These are phyloP conservation scores for Ctenosaura bakeri DNA, from an alignment of 2,797 vertebrate genomes.

Conservation along the genomic window DNA sequence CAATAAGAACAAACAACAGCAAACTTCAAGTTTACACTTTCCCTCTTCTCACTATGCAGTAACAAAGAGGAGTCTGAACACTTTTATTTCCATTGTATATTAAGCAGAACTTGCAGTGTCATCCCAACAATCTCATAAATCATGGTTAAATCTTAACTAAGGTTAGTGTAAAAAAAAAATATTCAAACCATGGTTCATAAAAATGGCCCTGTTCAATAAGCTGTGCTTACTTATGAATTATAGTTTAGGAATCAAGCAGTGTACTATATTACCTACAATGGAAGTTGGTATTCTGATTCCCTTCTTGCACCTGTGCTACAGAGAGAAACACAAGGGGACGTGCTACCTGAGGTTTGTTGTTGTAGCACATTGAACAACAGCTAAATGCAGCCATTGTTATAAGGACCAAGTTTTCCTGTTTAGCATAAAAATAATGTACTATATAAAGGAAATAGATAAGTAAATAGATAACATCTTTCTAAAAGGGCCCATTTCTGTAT, in stretches of 20 bases:
- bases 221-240: neutral
- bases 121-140: neutral
- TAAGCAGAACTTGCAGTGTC: neutral
- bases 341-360: neutral
- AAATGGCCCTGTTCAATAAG: neutral
- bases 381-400: neutral
- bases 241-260: neutral
- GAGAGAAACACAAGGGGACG: neutral
- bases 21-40: neutral
- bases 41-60: neutral
- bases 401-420: neutral
- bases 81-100: neutral
- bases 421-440: neutral
- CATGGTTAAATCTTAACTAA: neutral
- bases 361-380: neutral
- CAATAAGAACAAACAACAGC: neutral
- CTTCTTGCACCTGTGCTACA: neutral
- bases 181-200: neutral
- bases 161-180: neutral
- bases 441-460: neutral
- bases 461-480: neutral
- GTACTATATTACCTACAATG: neutral
- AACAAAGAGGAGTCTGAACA: neutral
- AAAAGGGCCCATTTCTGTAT: neutral
- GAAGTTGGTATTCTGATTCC: neutral